A percentile compares a stretch with the other conserved stretches of the same genome.
These are phyloP conservation scores for Stenichneumon culpator DNA, from an alignment of 2,888 invertebrate species.

Conservation along the genomic window DNA sequence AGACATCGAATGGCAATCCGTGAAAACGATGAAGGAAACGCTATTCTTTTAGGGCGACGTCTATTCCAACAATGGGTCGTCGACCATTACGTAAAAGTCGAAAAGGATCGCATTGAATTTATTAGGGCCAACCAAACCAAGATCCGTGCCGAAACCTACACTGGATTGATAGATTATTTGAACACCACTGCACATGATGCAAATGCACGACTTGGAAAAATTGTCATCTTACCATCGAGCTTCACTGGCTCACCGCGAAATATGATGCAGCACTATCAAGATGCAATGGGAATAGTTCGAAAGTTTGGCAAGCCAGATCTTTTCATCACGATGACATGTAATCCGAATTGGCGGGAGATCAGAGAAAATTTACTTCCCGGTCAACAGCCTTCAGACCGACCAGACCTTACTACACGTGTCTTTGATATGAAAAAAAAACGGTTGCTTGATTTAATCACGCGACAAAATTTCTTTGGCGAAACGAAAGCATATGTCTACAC, in stretches of 20 bases:
- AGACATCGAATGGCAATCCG: slow-evolving; percentile 58
- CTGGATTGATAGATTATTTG: slow-evolving; percentile 60
- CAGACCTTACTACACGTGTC: slow-evolving; percentile 63
- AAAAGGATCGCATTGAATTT: slow-evolving; percentile 60
- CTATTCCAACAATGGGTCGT: slow-evolving; percentile 66
- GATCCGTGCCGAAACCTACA: slow-evolving; percentile 62
- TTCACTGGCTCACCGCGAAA: slow-evolving; percentile 68
- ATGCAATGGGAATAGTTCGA: slow-evolving; percentile 68
- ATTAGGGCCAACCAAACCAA: slow-evolving; percentile 59
- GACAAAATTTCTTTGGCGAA: slow-evolving; percentile 63
- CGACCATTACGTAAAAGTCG: slow-evolving; percentile 65
- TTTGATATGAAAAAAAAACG: slow-evolving; percentile 68
- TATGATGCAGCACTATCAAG: slow-evolving; percentile 69
- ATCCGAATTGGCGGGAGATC: slow-evolving; percentile 66
- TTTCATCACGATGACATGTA: slow-evolving; percentile 59
- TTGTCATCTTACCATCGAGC: slow-evolving; percentile 68
- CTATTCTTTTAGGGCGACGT: slow-evolving; percentile 53
- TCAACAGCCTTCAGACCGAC: slow-evolving; percentile 68
- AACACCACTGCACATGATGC: slow-evolving; percentile 35
- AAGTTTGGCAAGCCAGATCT: slow-evolving; percentile 68
- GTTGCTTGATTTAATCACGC: slow-evolving; percentile 59
- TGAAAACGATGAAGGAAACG: slow-evolving; percentile 41
- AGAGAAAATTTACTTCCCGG: slow-evolving; percentile 62
- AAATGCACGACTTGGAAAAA: slow-evolving; percentile 53
- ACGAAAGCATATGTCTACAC: slow-evolving; percentile 61